Percentiles rank a stretch among this genome's conserved stretches.
phyloP scores from a whole-genome alignment of 2,888 invertebrate genomes.

The Labia minor region DNA sequence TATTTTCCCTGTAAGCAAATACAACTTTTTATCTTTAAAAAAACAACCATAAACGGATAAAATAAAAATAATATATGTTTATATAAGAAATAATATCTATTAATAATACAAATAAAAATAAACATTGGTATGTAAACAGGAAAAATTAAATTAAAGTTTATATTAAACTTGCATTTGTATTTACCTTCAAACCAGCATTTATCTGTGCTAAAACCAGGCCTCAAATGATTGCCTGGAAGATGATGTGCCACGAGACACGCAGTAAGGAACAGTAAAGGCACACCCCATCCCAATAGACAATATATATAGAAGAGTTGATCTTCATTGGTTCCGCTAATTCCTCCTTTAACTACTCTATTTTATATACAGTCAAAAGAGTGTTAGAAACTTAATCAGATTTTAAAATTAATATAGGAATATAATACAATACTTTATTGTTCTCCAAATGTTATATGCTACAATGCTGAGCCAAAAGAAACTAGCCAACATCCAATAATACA shows the following conservation, averaged over 20 bases:
- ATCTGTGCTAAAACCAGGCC: slow-evolving; percentile 47
- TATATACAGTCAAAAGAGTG: slow-evolving; percentile 35
- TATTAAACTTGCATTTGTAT: no score
- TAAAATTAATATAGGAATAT: slow-evolving; percentile 31
- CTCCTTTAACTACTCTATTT: slow-evolving; percentile 27
- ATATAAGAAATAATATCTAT: no score
- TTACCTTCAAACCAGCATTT: slow-evolving; percentile 57
- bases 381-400: slow-evolving; percentile 26
- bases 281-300: slow-evolving; percentile 50
- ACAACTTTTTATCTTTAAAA: slow-evolving; percentile 27
- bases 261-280: slow-evolving; percentile 43
- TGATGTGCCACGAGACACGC: slow-evolving; percentile 44
- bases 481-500: slow-evolving; percentile 52
- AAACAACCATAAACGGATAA: no score
- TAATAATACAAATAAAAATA: no score
- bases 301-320: slow-evolving; percentile 45
- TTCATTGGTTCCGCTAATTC: slow-evolving; percentile 31
- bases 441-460: slow-evolving; percentile 56
- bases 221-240: slow-evolving; percentile 41
- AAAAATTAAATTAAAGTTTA: no score
- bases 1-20: slow-evolving; percentile 38
- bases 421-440: slow-evolving; percentile 48
- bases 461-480: slow-evolving; percentile 65
- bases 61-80: no score
- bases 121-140: no score